Evolutionary conservation across 2,888 invertebrate genomes (phyloP), one percentile per base, ranked within the genome.

Genomic region (Myathropa florea): DNA sequence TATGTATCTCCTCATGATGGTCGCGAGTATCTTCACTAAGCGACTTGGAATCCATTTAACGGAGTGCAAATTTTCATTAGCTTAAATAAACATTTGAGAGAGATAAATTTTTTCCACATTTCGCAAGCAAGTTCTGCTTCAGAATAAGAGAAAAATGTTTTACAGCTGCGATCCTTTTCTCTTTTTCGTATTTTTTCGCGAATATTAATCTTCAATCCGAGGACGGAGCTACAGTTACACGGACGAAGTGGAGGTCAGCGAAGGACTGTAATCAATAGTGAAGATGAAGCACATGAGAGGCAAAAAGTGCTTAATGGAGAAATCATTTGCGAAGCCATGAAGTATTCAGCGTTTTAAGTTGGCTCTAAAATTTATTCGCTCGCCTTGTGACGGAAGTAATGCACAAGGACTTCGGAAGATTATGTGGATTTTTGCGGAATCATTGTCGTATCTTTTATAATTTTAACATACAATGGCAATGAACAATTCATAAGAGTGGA

Each of bases 51-150:
- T 75, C 63, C 73, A 81, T 68, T 81, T 67, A 55, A 63, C 28
- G 63, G 61, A 68, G 73, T 68, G 73, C 53, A 81, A 53, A 57
- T 68, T 73, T 61, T 68, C 73, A 81, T 81, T 73, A 81, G 61
- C 73, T 81, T 68, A 68, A 68, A 68, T 63, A 67, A 81, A 73
- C 57, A 81, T 72, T 79, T 28, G 61, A 26, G 30, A 18, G 70
- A 23, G n/a, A 57, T 10, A 12, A 7, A 55, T 53, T 68, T 77
- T 70, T 36, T 36, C 12, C 12, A 18, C 39, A 59, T 39, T 39
- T 57, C 18, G 4, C 14, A 53, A 18, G 55, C 63, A n/a, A n/a
- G n/a, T n/a, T n/a, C n/a, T n/a, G n/a, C n/a, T n/a, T n/a, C n/a
- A n/a, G n/a, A n/a, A 36, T 12, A 77, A 0, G n/a, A 18, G n/a